phyloP scores from a whole-genome alignment of 2,888 invertebrate genomes.

The Rotaria magnacalcarata region DNA sequence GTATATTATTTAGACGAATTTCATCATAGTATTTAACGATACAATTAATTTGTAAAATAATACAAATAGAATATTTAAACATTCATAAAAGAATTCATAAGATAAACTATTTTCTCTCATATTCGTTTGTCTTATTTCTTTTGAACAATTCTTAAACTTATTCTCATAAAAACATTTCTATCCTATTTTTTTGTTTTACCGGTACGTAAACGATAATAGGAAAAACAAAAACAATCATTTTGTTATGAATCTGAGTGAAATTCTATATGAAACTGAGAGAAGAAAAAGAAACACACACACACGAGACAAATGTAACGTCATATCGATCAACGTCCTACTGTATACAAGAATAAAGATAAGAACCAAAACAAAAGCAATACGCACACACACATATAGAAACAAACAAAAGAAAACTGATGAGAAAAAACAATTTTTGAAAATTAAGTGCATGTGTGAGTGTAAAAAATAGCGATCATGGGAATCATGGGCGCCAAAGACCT shows the following conservation, averaged over 20 bases:
- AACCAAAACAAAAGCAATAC: not conserved
- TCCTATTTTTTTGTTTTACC: not conserved
- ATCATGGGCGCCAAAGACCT: not conserved
- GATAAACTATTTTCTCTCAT: too few species aligned
- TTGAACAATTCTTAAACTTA: not conserved
- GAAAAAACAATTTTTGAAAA: not conserved
- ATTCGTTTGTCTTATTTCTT: not conserved
- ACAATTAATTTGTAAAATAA: not conserved
- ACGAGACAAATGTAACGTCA: not conserved
- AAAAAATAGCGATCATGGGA: not conserved
- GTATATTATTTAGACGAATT: too few species aligned
- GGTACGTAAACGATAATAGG: not conserved
- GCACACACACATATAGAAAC: not conserved
- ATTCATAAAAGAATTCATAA: too few species aligned
- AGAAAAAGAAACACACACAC: not conserved
- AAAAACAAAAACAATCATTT: not conserved
- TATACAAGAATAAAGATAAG: not conserved
- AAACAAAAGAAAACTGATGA: not conserved
- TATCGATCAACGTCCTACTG: not conserved
- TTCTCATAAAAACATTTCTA: not conserved
- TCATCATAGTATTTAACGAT: too few species aligned
- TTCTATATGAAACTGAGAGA: not conserved
- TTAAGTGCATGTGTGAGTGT: not conserved
- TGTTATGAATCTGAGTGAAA: not conserved
- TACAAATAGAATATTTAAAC: not conserved